phyloP scores from a whole-genome alignment of 1,140 invertebrate genomes.

The Camponotus vicinus region DNA sequence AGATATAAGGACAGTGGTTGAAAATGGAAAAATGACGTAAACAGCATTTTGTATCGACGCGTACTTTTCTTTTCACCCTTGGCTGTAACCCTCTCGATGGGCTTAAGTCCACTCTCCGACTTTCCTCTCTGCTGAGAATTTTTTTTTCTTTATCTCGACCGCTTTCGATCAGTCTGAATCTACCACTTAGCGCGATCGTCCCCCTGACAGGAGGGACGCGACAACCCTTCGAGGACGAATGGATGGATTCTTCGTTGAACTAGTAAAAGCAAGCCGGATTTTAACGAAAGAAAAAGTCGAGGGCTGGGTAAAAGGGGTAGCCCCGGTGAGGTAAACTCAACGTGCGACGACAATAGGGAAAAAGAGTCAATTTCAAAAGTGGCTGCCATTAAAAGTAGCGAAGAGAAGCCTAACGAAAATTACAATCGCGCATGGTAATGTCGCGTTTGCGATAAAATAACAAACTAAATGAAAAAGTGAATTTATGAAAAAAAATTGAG shows the following conservation, averaged over 20 bases:
- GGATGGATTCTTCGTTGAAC: conserved; percentile 42
- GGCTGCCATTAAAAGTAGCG: neutral
- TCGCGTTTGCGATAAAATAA: conserved; percentile 29
- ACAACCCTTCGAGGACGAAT: conserved; percentile 66
- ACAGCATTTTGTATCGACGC: conserved; percentile 73
- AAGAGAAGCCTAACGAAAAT: neutral
- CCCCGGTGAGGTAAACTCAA: neutral
- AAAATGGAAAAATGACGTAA: conserved; percentile 59
- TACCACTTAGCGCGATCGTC: conserved; percentile 66
- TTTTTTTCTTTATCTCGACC: conserved; percentile 37
- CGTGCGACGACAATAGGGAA: conserved; percentile 20
- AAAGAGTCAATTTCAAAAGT: conserved; percentile 64
- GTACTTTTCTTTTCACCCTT: conserved; percentile 61
- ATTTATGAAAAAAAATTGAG: neutral
- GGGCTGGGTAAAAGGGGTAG: no score
- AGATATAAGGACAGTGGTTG: conserved; percentile 29
- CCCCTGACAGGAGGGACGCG: conserved; percentile 12
- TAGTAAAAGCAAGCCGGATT: conserved; percentile 46
- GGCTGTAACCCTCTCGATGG: conserved; percentile 55
- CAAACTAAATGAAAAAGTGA: neutral
- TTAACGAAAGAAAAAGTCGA: conserved; percentile 31
- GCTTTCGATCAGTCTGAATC: conserved; percentile 69
- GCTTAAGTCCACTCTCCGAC: conserved; percentile 69
- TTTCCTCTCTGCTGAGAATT: neutral
- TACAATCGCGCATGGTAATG: conserved; percentile 10